Conservation (phyloP, 2,113 vertebrate species). For the Oostethus manadensis region DNA sequence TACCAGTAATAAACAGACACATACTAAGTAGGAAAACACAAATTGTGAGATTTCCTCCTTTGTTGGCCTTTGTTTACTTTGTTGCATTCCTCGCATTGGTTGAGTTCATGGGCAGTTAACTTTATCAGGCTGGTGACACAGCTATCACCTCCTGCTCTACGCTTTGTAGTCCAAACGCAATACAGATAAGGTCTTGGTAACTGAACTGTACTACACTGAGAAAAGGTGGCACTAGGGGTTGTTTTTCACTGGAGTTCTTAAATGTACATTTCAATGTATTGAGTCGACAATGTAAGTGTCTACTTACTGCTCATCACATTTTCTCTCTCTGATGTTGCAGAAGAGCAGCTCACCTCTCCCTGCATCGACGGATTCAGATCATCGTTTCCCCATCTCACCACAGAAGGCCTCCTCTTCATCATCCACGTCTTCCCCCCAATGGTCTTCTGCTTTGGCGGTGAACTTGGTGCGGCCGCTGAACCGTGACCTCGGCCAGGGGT, state of each 20-base stretch:
- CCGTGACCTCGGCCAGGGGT: constrained; percentile 43
- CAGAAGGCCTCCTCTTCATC: constrained; percentile 63
- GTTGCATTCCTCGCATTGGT: not conserved
- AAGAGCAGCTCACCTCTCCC: constrained; percentile 47
- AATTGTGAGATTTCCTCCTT: not conserved
- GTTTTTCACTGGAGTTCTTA: no score
- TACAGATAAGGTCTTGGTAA: no score
- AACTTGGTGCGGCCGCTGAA: constrained; percentile 58
- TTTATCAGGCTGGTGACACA: not conserved
- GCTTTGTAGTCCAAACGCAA: not conserved
- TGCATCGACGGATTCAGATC: constrained; percentile 40
- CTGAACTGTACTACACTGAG: no score
- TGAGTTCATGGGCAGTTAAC: not conserved
- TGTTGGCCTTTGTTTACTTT: not conserved
- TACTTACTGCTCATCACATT: constrained; percentile 13
- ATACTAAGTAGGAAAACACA: not conserved
- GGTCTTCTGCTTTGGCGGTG: constrained; percentile 66
- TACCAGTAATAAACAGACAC: not conserved
- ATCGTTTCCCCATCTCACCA: constrained; percentile 30
- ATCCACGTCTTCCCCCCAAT: constrained; percentile 60
- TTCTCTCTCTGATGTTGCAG: constrained; percentile 35
- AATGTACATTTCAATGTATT: not conserved
- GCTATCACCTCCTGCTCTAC: not conserved
- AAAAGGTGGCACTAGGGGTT: no score
- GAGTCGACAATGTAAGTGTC: no score